Conservation (phyloP, 2,888 invertebrate species). For the Petrolisthes cinctipes region DNA sequence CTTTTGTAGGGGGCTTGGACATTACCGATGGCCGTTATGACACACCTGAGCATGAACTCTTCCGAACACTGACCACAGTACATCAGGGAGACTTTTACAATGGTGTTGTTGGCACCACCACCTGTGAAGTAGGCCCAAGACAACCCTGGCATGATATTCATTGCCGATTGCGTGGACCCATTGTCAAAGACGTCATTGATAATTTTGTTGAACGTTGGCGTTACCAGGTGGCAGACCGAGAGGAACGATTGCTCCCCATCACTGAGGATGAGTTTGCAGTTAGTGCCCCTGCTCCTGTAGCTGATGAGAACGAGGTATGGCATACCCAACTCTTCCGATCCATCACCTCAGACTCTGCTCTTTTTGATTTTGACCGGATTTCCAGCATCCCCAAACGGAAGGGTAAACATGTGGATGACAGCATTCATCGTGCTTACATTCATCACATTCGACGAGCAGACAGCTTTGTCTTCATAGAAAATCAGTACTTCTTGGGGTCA, state of each 20-base stretch:
- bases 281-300: slow-evolving; percentile 48
- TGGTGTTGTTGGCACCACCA: slow-evolving; percentile 56
- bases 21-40: slow-evolving; percentile 66
- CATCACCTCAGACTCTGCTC: slow-evolving; percentile 62
- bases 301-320: slow-evolving; percentile 56
- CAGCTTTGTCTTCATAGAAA: slow-evolving; percentile 65
- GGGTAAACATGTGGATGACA: slow-evolving; percentile 65
- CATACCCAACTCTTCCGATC: slow-evolving; percentile 64
- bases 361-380: slow-evolving; percentile 59
- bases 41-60: slow-evolving; percentile 65
- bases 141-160: slow-evolving; percentile 66
- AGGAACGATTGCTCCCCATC: slow-evolving; percentile 44
- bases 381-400: slow-evolving; percentile 60
- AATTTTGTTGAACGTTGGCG: slow-evolving; percentile 66
- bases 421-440: slow-evolving; percentile 64
- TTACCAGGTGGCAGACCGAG: slow-evolving; percentile 54
- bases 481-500: slow-evolving; percentile 66
- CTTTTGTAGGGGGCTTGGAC: slow-evolving; percentile 65
- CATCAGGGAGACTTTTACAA: slow-evolving; percentile 66
- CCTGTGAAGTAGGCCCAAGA: slow-evolving; percentile 61
- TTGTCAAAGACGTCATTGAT: slow-evolving; percentile 59
- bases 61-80: slow-evolving; percentile 54
- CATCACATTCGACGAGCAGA: slow-evolving; percentile 66
- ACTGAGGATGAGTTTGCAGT: slow-evolving; percentile 57
- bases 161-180: slow-evolving; percentile 63